Evolutionary conservation across 2,888 invertebrate genomes (phyloP).

Genomic region (Osedax fenrisi): DNA sequence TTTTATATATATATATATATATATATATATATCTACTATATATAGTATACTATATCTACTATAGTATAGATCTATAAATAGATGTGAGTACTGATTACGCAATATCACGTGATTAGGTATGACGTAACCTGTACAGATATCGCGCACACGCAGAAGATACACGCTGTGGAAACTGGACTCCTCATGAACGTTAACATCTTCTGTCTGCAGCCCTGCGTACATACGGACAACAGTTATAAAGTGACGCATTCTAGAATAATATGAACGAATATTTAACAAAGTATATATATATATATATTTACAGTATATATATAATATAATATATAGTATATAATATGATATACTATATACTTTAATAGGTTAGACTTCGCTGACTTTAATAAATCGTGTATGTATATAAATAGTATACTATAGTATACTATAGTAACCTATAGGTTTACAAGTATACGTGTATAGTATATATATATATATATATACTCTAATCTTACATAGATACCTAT

Average conservation of each 20-base stretch:
- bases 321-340: background rate
- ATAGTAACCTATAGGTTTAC: no score
- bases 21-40: background rate
- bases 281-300: background rate
- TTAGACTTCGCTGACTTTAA: no score
- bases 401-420: no score
- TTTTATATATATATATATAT: background rate
- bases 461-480: no score
- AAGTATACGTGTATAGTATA: no score
- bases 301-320: background rate
- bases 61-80: background rate
- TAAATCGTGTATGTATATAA: no score
- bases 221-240: background rate
- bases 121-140: background rate
- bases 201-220: background rate
- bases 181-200: background rate
- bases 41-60: background rate
- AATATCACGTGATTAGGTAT: background rate
- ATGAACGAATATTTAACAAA: no score
- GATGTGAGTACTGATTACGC: background rate
- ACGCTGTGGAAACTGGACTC: background rate
- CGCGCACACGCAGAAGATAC: background rate
- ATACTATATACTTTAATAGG: background rate
- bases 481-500: no score
- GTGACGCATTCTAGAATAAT: background rate